A percentile compares a stretch with the other conserved stretches of the same genome.
These are phyloP conservation scores for Chirona hameri DNA, from an alignment of 2,888 invertebrate species.

Conservation along the genomic window DNA sequence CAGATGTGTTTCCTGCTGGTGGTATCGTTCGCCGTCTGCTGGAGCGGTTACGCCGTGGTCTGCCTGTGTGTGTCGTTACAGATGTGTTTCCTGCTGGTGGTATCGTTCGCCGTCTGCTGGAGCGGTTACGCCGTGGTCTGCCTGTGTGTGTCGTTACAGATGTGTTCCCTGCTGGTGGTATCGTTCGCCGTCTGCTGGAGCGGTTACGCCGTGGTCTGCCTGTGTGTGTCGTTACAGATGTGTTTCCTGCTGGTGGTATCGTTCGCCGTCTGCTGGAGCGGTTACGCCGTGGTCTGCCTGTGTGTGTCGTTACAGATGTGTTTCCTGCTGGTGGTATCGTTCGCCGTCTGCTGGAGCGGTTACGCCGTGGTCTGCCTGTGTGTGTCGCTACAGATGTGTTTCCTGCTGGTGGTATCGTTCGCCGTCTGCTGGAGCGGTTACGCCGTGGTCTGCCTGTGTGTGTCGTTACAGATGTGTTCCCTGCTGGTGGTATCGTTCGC, in stretches of 20 bases:
- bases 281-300: no score
- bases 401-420: neutral
- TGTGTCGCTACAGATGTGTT: neutral
- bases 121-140: neutral
- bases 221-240: neutral
- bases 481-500: no score
- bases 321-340: neutral
- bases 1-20: no score
- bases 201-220: no score
- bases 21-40: no score
- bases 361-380: no score
- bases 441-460: no score
- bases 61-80: neutral
- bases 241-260: neutral
- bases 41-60: no score
- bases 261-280: neutral
- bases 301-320: constrained; percentile 7
- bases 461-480: no score
- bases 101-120: neutral
- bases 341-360: no score
- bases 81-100: neutral
- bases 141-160: constrained; percentile 22
- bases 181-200: no score
- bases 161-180: neutral
- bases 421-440: no score